Conservation (phyloP, 2,797 vertebrate species). For the Siniperca scherzeri region DNA sequence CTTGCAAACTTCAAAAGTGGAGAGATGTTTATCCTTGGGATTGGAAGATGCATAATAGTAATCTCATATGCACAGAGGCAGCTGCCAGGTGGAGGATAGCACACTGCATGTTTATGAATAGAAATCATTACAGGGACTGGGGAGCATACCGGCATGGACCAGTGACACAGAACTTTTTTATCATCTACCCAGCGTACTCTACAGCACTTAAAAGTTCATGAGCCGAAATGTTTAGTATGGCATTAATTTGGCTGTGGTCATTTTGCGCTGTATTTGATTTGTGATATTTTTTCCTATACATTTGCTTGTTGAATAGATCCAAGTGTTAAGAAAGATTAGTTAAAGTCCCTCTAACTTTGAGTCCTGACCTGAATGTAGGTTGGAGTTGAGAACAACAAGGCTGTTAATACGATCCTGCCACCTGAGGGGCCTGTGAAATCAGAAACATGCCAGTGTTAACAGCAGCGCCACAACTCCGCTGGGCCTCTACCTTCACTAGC, state of each 20-base stretch:
- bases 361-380: slow-evolving; percentile 46
- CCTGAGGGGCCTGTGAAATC: slow-evolving; percentile 70
- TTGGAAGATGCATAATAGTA: slow-evolving; percentile 86
- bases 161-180: slow-evolving; percentile 83
- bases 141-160: slow-evolving; percentile 82
- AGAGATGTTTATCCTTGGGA: slow-evolving; percentile 85
- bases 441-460: slow-evolving; percentile 60
- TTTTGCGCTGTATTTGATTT: slow-evolving; percentile 16
- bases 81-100: slow-evolving; percentile 86
- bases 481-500: slow-evolving; percentile 50
- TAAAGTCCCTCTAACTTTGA: slow-evolving; percentile 44
- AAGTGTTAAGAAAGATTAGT: slow-evolving; percentile 34
- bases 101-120: slow-evolving; percentile 86
- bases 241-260: slow-evolving; percentile 46
- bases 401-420: slow-evolving; percentile 68
- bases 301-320: slow-evolving; percentile 26
- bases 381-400: slow-evolving; percentile 58
- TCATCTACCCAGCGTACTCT: slow-evolving; percentile 60
- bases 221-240: slow-evolving; percentile 44
- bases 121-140: slow-evolving; percentile 83
- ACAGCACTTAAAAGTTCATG: slow-evolving; percentile 72
- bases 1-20: slow-evolving; percentile 87
- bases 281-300: not conserved
- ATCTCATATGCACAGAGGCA: slow-evolving; percentile 86
- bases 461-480: slow-evolving; percentile 55